Evolutionary conservation across 2,113 vertebrate species (phyloP).

Genomic region (Tympanuchus pallidicinctus): DNA sequence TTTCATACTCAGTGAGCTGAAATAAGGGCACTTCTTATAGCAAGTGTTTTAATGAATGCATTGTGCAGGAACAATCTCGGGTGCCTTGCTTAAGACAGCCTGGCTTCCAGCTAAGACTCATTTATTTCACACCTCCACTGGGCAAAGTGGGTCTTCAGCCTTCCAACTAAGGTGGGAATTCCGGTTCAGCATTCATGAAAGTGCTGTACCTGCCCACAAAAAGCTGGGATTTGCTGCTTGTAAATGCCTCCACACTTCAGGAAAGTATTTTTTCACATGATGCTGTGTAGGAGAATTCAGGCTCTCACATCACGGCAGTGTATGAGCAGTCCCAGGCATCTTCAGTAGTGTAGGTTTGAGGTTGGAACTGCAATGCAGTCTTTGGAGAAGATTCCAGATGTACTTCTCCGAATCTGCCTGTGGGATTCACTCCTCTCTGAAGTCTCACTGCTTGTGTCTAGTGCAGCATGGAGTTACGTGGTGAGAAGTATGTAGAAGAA

Average conservation of each 20-base stretch:
- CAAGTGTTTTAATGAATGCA: not conserved
- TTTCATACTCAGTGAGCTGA: slow-evolving; percentile 51
- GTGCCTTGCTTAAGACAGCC: not conserved
- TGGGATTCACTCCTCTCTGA: not conserved
- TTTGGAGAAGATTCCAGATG: not conserved
- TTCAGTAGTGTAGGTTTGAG: not conserved
- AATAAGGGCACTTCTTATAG: not conserved
- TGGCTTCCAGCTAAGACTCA: not conserved
- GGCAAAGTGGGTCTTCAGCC: not conserved
- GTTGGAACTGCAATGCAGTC: not conserved
- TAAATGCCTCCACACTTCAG: rapidly evolving
- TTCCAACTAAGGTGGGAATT: not conserved
- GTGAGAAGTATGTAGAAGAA: not conserved
- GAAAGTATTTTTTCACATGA: not conserved
- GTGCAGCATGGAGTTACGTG: not conserved
- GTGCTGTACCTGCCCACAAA: not conserved
- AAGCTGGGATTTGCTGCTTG: not conserved
- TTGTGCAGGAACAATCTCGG: not conserved
- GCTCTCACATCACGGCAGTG: not conserved
- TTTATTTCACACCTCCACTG: not conserved
- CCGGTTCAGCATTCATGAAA: not conserved
- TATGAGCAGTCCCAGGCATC: not conserved
- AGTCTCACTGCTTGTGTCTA: not conserved
- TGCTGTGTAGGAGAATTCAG: not conserved
- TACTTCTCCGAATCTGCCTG: not conserved